Evolutionary conservation across 2,888 invertebrate species (phyloP), one percentile per base, ranked within the genome.

Genomic region (Mimachlamys varia): DNA sequence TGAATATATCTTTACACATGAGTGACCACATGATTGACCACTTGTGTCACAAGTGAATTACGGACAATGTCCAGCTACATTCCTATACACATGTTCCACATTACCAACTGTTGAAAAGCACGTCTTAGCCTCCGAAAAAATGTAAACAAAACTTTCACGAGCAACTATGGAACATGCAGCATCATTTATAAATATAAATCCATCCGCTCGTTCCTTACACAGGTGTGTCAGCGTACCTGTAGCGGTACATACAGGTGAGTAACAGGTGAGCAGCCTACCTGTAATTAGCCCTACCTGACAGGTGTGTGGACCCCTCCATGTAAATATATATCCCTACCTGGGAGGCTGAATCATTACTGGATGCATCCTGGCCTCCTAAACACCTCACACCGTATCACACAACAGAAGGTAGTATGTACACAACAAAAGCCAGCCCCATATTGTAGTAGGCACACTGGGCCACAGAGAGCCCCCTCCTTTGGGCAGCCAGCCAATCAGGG

Each of bases 351-450:
- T 19, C 33, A 76, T 33, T 22, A 76, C 76, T 33, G 76, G 76
- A 33, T 76, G 76, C 76, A 76, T 76, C 33, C 76, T 76, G 76
- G 7, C 76, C 76, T 76, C 27, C 33, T 27, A 76, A 33, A 76
- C 19, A 22, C 76, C 76, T 76, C 76, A 76, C 33, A 76, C 76
- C 27, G 58, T 19, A 58, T 58, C 58, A 76, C 62, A 62, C 76
- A 33, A 76, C 76, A 76, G 76, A 33, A 76, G 76, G 76, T 76
- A 76, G 76, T 76, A 76, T 76, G 76, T 76, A 76, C 76, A 76
- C 76, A 76, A 76, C 76, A 76, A 76, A 76, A 76, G 76, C 33
- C 33, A 33, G 76, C 76, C 76, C 76, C 76, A 76, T 76, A 76
- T 76, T 76, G 76, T 76, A 76, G 76, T 76, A 76, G 76, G 17